These are phyloP conservation scores for Orthosia incerta DNA, from an alignment of 2,888 invertebrate genomes.

Conservation along the genomic window DNA sequence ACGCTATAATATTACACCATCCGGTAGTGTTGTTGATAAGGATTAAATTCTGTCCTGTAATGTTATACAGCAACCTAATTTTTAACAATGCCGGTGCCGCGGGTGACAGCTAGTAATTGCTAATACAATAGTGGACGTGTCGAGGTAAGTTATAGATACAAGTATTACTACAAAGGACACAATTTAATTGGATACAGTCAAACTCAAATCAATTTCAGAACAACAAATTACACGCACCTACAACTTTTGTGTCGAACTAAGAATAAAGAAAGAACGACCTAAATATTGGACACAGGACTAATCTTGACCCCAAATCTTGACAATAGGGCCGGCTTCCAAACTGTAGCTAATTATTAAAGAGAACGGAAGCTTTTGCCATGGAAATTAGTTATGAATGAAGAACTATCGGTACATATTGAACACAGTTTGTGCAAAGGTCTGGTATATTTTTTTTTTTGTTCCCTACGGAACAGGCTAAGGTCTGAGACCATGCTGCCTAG, in stretches of 20 bases:
- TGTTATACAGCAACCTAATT: too few relatives aligned
- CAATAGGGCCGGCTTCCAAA: background rate
- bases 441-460: too few relatives aligned
- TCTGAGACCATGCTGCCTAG: too few relatives aligned
- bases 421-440: background rate
- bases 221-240: too few relatives aligned
- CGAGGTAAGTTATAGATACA: background rate
- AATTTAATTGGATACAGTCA: background rate
- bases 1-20: too few relatives aligned
- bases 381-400: background rate
- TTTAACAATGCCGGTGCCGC: too few relatives aligned
- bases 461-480: too few relatives aligned
- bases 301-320: constrained; percentile 1
- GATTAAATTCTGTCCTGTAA: too few relatives aligned
- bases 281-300: constrained; percentile 8
- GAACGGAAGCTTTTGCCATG: constrained; percentile 18
- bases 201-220: too few relatives aligned
- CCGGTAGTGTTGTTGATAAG: too few relatives aligned
- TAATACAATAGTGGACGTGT: background rate
- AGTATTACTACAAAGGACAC: background rate
- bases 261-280: constrained; percentile 6
- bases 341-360: constrained; percentile 14
- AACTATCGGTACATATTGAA: background rate
- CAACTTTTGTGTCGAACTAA: too few relatives aligned
- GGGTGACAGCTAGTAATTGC: too few relatives aligned